phyloP scores from a whole-genome alignment of 2,113 vertebrate genomes.

The Orthonyx spaldingii region DNA sequence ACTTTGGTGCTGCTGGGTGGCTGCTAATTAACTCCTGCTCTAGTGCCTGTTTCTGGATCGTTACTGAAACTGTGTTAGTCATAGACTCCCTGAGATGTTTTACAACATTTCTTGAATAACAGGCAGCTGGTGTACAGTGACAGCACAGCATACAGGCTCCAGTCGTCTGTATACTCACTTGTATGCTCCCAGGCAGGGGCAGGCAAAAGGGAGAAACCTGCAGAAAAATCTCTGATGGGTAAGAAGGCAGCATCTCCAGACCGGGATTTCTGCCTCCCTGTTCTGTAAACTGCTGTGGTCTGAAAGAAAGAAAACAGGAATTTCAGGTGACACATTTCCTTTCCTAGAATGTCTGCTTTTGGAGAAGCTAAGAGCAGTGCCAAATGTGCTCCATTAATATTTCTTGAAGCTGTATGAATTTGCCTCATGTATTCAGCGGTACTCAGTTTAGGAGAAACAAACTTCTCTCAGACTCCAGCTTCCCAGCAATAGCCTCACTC shows the following conservation, averaged over 20 bases:
- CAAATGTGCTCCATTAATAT: not conserved
- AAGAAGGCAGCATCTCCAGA: not conserved
- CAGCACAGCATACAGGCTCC: not conserved
- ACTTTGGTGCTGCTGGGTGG: not conserved
- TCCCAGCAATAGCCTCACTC: not conserved
- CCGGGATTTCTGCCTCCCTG: not conserved
- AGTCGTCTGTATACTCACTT: not conserved
- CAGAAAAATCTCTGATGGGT: not conserved
- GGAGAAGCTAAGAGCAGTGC: not conserved
- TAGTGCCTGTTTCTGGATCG: constrained; percentile 17
- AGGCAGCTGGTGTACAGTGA: not conserved
- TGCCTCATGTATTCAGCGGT: accelerated
- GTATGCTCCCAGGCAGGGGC: not conserved
- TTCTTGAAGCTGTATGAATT: not conserved
- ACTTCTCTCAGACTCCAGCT: not conserved
- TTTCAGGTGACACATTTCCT: not conserved
- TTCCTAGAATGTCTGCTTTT: not conserved
- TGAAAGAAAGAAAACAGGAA: not conserved
- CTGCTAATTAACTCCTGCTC: constrained; percentile 48
- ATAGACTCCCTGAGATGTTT: constrained; percentile 27
- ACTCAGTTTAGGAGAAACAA: not conserved
- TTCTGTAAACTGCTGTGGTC: not conserved
- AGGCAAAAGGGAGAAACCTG: not conserved
- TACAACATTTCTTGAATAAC: constrained; percentile 29
- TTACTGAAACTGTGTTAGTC: constrained; percentile 34